These are phyloP conservation scores for Tridacna gigas DNA, from an alignment of 2,888 invertebrate species.

Conservation along the genomic window DNA sequence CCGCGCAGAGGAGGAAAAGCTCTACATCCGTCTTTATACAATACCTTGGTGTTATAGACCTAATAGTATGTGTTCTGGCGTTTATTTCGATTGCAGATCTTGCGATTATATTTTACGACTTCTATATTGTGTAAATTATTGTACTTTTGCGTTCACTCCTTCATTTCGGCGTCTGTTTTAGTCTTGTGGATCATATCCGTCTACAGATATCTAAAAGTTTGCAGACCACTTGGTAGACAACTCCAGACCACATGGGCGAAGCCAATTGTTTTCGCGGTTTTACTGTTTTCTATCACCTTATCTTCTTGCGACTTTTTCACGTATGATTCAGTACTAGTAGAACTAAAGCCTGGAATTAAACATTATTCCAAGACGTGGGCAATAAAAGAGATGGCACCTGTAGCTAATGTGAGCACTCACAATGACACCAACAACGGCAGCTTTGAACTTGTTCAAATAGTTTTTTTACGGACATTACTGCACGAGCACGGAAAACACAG, in stretches of 20 bases:
- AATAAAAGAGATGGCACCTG: neutral
- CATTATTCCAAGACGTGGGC: neutral
- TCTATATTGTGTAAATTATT: constrained; percentile 32
- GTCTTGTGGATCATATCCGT: neutral
- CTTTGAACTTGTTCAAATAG: neutral
- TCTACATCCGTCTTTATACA: constrained; percentile 34
- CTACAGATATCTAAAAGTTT: constrained; percentile 33
- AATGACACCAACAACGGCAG: too few species aligned
- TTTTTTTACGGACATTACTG: neutral
- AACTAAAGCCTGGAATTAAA: neutral
- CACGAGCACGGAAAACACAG: neutral
- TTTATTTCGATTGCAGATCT: constrained; percentile 33
- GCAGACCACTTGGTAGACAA: constrained; percentile 32
- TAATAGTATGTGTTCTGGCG: constrained; percentile 28
- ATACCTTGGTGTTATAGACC: constrained; percentile 30
- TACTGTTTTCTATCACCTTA: neutral
- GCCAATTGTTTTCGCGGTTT: neutral
- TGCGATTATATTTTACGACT: constrained; percentile 27
- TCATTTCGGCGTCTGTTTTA: constrained; percentile 23
- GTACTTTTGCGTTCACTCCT: constrained; percentile 50
- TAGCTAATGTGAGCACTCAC: neutral
- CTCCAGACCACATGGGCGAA: constrained; percentile 13
- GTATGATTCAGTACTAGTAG: neutral
- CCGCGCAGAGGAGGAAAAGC: constrained; percentile 2
- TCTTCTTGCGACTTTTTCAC: neutral